Evolutionary conservation across 2,888 invertebrate genomes (phyloP).

Genomic region (Theretra japonica): DNA sequence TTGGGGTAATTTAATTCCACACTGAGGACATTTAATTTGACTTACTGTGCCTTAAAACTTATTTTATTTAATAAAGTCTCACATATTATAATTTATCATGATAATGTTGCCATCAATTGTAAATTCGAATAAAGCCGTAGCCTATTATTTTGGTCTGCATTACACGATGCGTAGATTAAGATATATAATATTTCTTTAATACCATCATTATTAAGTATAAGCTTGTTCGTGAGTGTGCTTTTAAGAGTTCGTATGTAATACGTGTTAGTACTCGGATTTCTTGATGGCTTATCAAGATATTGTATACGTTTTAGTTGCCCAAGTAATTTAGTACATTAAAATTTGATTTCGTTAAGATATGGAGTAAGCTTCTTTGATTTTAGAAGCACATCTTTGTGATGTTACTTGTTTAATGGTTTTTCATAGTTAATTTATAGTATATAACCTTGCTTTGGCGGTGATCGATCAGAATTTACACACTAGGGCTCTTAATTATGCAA

Average conservation of each 20-base stretch:
- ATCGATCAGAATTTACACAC: no score
- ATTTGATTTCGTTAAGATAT: no score
- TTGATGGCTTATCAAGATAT: slow-evolving; percentile 6
- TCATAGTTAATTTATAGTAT: no score
- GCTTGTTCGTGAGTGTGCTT: slow-evolving; percentile 3
- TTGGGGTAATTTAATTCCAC: no score
- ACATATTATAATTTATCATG: background rate
- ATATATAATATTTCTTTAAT: slow-evolving; percentile 14
- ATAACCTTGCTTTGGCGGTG: no score
- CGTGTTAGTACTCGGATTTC: slow-evolving; percentile 14
- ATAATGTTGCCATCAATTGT: background rate
- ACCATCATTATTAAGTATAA: slow-evolving; percentile 23
- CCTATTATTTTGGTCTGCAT: slow-evolving; percentile 5
- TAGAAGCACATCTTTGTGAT: no score
- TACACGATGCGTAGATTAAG: slow-evolving; percentile 4
- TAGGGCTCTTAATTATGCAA: no score
- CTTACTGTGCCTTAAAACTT: background rate
- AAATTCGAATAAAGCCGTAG: background rate
- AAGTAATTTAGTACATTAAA: background rate
- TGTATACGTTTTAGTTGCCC: background rate
- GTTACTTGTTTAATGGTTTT: no score
- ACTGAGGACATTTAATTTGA: background rate
- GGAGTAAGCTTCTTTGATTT: no score
- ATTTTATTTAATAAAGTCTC: slow-evolving; percentile 8
- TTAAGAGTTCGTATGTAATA: slow-evolving; percentile 17